These are phyloP conservation scores for Dermatophagoides farinae DNA, from an alignment of 1,140 invertebrate genomes.

Conservation along the genomic window DNA sequence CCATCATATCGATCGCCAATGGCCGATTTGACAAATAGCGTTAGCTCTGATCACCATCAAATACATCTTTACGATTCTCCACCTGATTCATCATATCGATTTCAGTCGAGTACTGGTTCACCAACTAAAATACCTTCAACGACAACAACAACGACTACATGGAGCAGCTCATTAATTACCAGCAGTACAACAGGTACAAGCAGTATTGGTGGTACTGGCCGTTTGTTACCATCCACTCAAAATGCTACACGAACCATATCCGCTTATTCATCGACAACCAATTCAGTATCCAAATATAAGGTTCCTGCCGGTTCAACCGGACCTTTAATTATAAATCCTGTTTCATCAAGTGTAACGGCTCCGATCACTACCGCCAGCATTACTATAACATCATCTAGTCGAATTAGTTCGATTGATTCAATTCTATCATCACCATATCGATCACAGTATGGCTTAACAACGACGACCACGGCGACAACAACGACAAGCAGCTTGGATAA, in stretches of 20 bases:
- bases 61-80: not conserved
- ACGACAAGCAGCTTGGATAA: too few relatives aligned
- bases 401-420: not conserved
- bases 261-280: not conserved
- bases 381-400: not conserved
- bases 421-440: not conserved
- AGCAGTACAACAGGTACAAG: not conserved
- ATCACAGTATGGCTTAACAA: not conserved
- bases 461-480: not conserved
- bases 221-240: not conserved
- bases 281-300: not conserved
- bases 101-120: not conserved
- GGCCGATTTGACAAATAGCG: not conserved
- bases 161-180: not conserved
- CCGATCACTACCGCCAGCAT: not conserved
- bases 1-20: not conserved
- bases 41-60: not conserved
- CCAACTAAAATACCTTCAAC: not conserved
- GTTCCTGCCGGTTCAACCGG: not conserved
- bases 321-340: not conserved
- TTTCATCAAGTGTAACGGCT: not conserved
- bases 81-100: not conserved
- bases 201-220: not conserved
- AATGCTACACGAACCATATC: not conserved
- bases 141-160: not conserved